A percentile compares a stretch with the other conserved stretches of the same genome.
Evolutionary conservation across 1,140 invertebrate genomes (phyloP).

Genomic region (Platyura marginata): DNA sequence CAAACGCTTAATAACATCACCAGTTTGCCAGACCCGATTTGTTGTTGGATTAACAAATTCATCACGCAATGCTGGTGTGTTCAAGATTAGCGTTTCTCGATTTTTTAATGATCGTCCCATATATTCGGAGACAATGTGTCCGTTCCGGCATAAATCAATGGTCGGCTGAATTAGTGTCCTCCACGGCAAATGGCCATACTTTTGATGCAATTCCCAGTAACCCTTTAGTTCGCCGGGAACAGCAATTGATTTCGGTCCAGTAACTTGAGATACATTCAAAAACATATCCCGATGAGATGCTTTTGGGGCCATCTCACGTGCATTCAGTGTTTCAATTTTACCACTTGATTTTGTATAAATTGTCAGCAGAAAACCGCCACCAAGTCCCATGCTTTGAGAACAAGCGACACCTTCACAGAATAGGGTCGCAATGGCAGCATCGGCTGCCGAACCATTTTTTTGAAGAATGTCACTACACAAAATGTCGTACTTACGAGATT

Average conservation of each 20-base stretch:
- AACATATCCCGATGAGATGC: conserved; percentile 39
- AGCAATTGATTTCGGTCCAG: conserved; percentile 54
- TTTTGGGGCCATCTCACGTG: conserved; percentile 47
- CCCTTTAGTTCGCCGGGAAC: conserved; percentile 78
- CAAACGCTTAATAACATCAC: conserved; percentile 34
- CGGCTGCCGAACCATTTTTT: conserved; percentile 48
- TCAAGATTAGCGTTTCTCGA: conserved; percentile 46
- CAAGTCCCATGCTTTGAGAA: conserved; percentile 61
- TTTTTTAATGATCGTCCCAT: background rate
- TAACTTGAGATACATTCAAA: background rate
- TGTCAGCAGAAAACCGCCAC: conserved; percentile 65
- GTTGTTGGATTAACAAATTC: conserved; percentile 7
- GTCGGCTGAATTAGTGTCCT: conserved; percentile 51
- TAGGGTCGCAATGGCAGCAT: conserved; percentile 60
- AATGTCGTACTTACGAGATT: background rate
- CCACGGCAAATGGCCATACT: conserved; percentile 60
- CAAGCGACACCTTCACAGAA: conserved; percentile 70
- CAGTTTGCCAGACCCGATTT: conserved; percentile 13
- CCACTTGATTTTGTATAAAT: conserved; percentile 40
- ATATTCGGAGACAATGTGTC: conserved; percentile 32
- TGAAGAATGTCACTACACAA: background rate
- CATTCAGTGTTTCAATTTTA: conserved; percentile 33
- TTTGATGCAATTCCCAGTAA: conserved; percentile 54
- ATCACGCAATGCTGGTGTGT: conserved; percentile 25
- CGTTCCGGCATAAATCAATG: conserved; percentile 46